A percentile compares a stretch with the other conserved stretches of the same genome.
These are phyloP conservation scores for Caradrina kadenii DNA, from an alignment of 2,888 invertebrate species.

Conservation along the genomic window DNA sequence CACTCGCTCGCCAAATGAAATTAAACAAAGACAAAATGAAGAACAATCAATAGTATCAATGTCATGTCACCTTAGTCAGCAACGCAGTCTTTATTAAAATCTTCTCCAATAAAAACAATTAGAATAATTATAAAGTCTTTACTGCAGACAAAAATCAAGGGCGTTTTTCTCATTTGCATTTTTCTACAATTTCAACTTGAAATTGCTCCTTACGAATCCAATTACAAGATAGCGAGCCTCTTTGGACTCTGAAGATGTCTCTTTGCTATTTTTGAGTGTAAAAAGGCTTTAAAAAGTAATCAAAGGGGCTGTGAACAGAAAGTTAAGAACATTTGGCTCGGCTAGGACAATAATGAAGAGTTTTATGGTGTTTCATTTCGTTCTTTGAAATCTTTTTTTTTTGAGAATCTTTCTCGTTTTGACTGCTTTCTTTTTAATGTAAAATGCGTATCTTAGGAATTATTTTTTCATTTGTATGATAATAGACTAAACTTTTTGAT, in stretches of 20 bases:
- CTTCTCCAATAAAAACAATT: slow-evolving; percentile 68
- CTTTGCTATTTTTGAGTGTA: slow-evolving; percentile 79
- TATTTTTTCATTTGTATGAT: slow-evolving; percentile 30
- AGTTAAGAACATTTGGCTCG: slow-evolving; percentile 82
- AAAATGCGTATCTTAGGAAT: slow-evolving; percentile 5
- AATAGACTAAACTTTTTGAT: slow-evolving; percentile 8
- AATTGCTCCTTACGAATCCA: slow-evolving; percentile 81
- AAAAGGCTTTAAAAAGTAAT: slow-evolving; percentile 87
- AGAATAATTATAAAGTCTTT: slow-evolving; percentile 63
- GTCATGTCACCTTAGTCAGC: neutral
- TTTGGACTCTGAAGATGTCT: slow-evolving; percentile 78
- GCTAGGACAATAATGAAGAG: slow-evolving; percentile 80
- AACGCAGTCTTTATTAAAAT: slow-evolving; percentile 31
- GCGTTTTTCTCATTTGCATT: slow-evolving; percentile 76
- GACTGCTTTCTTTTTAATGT: slow-evolving; percentile 52
- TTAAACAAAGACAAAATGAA: neutral
- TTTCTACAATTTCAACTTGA: slow-evolving; percentile 72
- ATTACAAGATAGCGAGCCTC: slow-evolving; percentile 81
- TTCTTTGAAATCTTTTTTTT: slow-evolving; percentile 74
- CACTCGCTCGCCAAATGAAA: neutral
- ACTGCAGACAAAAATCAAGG: slow-evolving; percentile 59
- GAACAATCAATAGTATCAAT: neutral
- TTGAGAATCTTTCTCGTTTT: slow-evolving; percentile 62
- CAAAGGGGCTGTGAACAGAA: slow-evolving; percentile 80
- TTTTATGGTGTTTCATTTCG: slow-evolving; percentile 84